Evolutionary conservation across 2,797 vertebrate species (phyloP), one percentile per base, ranked within the genome.

Genomic region (Amblyopsis hoosieri): DNA sequence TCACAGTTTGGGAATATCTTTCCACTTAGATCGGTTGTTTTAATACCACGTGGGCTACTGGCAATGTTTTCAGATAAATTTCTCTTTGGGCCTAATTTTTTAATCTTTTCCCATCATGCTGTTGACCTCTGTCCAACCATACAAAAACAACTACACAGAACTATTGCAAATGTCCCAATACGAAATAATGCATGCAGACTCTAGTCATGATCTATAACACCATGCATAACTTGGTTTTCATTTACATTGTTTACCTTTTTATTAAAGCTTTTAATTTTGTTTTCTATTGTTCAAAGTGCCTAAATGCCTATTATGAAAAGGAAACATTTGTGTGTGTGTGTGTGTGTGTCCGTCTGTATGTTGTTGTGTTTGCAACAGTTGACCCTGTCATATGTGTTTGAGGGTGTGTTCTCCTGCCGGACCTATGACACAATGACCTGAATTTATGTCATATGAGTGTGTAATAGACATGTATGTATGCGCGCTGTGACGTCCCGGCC

Each of bases 391-490:
- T 19, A 12, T 64, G 76, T 48, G 63, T 69, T 29, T 45, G 57
- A 68, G 4, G 62, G 8, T 55, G 33, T 56, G 63, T 49, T 45
- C 66, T 14, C 53, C 59, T 19, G 62, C 29, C 70, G 64, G 75
- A 70, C 74, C 64, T 14, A 1, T n/a, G 69, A 63, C 70, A 81
- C 61, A 4, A 2, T 74, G 76, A 72, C 67, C 65, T 67, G 48
- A 60, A 64, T 70, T 68, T 42, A 23, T 45, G 72, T 79, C 80
- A 64, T 67, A 51, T 75, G 74, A 75, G 14, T 45, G 54, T 12
- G 15, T 48, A 37, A 1, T 23, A 23, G 23, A 50, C 49, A 50
- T 6, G n/a, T 14, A 57, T 42, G 55, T 51, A 45, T 14, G 8
- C 37, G 56, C 59, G 56, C 31, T 17, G 29, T 45, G 13, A 1